Percentiles rank a stretch among this genome's conserved stretches.
phyloP scores from a whole-genome alignment of 2,797 vertebrate genomes.

The Galagoides demidoff region DNA sequence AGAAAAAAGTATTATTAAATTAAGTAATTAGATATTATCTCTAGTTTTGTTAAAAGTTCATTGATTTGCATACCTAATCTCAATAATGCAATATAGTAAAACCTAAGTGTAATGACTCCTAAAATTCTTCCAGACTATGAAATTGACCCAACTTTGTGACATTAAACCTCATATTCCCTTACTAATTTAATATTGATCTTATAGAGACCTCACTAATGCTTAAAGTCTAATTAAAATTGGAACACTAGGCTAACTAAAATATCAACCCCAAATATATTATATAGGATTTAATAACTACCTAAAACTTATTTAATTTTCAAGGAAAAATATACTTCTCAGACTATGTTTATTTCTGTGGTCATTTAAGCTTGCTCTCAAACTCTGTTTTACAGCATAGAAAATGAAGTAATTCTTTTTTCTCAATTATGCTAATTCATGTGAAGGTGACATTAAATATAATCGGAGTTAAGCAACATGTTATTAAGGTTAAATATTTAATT shows the following conservation, averaged over 20 bases:
- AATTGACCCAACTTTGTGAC: not conserved
- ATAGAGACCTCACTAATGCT: not conserved
- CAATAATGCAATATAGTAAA: slow-evolving; percentile 3
- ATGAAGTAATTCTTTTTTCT: not conserved
- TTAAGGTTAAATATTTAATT: slow-evolving; percentile 42
- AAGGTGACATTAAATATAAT: not conserved
- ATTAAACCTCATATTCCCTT: not conserved
- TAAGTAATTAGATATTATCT: not conserved
- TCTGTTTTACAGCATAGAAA: slow-evolving; percentile 35
- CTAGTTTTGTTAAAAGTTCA: slow-evolving; percentile 8
- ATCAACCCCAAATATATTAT: slow-evolving; percentile 1
- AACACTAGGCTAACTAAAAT: slow-evolving; percentile 18
- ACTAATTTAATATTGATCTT: slow-evolving; percentile 26
- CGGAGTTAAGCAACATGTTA: not conserved
- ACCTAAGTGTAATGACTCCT: not conserved
- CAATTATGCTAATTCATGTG: slow-evolving; percentile 14
- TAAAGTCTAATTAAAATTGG: slow-evolving; percentile 23
- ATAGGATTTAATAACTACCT: slow-evolving; percentile 12
- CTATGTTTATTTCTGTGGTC: not conserved
- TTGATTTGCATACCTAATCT: slow-evolving; percentile 14
- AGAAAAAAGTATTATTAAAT: not conserved
- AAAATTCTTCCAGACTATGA: not conserved
- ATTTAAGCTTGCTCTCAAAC: slow-evolving; percentile 13
- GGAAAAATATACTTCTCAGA: not conserved
- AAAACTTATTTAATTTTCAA: slow-evolving; percentile 35